phyloP scores from a whole-genome alignment of 1,140 invertebrate species.

The Hylaeus anthracinus region DNA sequence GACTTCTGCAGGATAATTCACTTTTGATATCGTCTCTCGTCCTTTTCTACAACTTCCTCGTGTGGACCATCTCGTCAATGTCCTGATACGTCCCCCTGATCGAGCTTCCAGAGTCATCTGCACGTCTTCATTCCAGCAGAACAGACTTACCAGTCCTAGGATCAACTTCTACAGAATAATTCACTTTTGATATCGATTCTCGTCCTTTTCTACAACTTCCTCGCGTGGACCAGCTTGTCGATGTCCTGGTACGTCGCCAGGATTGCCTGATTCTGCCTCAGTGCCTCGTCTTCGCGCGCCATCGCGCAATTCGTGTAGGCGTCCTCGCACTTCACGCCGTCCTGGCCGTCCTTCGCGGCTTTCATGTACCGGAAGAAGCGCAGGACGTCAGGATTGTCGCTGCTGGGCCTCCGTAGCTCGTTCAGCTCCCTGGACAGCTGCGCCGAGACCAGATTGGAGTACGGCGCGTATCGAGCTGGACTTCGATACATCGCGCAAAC shows the following conservation, averaged over 20 bases:
- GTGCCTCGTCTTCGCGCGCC: slow-evolving; percentile 81
- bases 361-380: slow-evolving; percentile 94
- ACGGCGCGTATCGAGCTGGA: slow-evolving; percentile 91
- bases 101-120: too few relatives aligned
- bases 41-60: too few relatives aligned
- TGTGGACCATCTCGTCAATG: too few relatives aligned
- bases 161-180: too few relatives aligned
- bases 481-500: slow-evolving; percentile 93
- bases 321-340: slow-evolving; percentile 85
- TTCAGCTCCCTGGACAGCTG: slow-evolving; percentile 92
- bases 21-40: too few relatives aligned
- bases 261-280: slow-evolving; percentile 88
- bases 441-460: slow-evolving; percentile 92
- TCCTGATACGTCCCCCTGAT: too few relatives aligned
- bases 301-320: slow-evolving; percentile 80
- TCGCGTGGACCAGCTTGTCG: slow-evolving; percentile 90
- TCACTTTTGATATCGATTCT: too few relatives aligned
- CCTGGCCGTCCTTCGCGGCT: slow-evolving; percentile 92
- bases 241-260: slow-evolving; percentile 92
- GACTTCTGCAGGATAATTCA: too few relatives aligned
- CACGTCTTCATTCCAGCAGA: too few relatives aligned
- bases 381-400: slow-evolving; percentile 91
- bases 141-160: background rate
- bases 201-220: slow-evolving; percentile 77
- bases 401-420: slow-evolving; percentile 89